Evolutionary conservation across 2,113 vertebrate species (phyloP), one percentile per base, ranked within the genome.

Genomic region (Rhegmatorhina hoffmannsi): DNA sequence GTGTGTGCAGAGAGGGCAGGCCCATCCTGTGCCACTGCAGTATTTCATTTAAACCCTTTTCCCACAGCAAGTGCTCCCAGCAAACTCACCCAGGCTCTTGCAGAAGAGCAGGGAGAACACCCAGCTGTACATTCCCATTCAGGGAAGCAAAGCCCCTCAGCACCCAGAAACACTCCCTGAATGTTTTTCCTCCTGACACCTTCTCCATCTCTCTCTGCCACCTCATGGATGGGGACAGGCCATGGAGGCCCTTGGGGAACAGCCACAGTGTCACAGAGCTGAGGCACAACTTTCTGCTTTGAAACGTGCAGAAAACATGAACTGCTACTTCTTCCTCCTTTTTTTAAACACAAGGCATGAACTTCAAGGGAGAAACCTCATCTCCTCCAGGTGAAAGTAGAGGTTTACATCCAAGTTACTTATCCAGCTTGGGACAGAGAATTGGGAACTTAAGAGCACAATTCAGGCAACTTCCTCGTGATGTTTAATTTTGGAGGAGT

Each of bases 81-180:
- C 11, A 75, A 38, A 50, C 10, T 49, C 64, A 26, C 74, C 14
- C 18, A 8, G 17, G 1, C 17, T 17, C 47, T 7, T 20, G 58
- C 50, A 73, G 87, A 29, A 58, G 20, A 67, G 72, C 10, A 6
- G 38, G 43, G 55, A 77, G 68, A 72, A 36, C 29, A 40, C 6
- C 21, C 49, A 40, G 28, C 47, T 28, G 17, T 49, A 46, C 3
- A 0, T 33, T 33, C n/a, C 16, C 2, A 1, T 16, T 31, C 2
- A 11, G 74, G 47, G 10, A 44, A 72, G 34, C 19, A 20, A 68
- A 75, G 16, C 23, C 26, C 23, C 26, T 18, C 60, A 31, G 29
- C 36, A 36, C 33, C 33, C 69, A 56, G 70, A 63, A 53, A 47
- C 5, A 1, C 11, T 34, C 53, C 12, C n/a, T 17, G 26, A 18